Percentiles rank a stretch among this genome's conserved stretches.
These are phyloP conservation scores for Drosophila erecta DNA, from an alignment of 1,140 invertebrate genomes.

Conservation along the genomic window DNA sequence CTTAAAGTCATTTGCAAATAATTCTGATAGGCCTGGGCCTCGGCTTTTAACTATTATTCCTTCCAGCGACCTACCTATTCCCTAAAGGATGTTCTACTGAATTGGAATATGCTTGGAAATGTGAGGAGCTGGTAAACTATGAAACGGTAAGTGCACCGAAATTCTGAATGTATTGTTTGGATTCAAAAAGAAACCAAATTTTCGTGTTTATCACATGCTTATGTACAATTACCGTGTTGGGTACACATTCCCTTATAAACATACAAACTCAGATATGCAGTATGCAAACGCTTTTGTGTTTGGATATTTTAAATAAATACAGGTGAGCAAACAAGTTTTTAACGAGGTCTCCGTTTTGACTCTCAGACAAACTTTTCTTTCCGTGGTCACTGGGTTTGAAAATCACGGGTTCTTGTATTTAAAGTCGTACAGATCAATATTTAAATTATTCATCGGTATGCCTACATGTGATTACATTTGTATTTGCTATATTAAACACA, in stretches of 20 bases:
- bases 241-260: background rate
- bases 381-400: background rate
- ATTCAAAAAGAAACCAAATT: constrained; percentile 9
- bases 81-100: constrained; percentile 20
- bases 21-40: constrained; percentile 29
- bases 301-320: constrained; percentile 65
- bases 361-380: background rate
- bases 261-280: constrained; percentile 3
- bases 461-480: background rate
- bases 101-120: background rate
- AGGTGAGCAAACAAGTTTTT: constrained; percentile 65
- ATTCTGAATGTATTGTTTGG: constrained; percentile 10
- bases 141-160: background rate
- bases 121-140: constrained; percentile 8
- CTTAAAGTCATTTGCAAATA: constrained; percentile 60
- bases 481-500: background rate
- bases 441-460: background rate
- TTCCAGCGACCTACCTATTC: constrained; percentile 37
- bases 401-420: background rate
- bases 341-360: constrained; percentile 3
- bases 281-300: constrained; percentile 11
- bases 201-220: constrained; percentile 38
- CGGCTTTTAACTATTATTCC: constrained; percentile 10
- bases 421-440: background rate
- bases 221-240: constrained; percentile 14